Percentiles rank a stretch among this genome's conserved stretches.
phyloP scores from a whole-genome alignment of 2,797 vertebrate genomes.

The Muraenolepis orangiensis region DNA sequence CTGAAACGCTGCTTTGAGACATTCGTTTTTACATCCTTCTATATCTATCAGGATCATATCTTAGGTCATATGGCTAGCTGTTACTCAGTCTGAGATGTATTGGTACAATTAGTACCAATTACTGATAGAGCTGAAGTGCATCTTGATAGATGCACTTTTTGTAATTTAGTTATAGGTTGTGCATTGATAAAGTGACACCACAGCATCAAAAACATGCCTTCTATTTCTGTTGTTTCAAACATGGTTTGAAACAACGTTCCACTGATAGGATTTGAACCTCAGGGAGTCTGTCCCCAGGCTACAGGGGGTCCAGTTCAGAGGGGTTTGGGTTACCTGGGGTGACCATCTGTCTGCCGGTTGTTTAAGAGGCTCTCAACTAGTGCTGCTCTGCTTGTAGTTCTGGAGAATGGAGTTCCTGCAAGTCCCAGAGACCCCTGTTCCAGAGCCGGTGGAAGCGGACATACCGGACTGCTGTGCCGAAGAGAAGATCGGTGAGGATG shows the following conservation, averaged over 20 bases:
- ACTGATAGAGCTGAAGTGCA: too few relatives aligned
- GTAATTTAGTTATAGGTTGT: neutral
- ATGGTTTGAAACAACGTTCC: neutral
- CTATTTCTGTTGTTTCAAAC: neutral
- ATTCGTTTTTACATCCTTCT: neutral
- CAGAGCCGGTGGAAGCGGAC: conserved; percentile 84
- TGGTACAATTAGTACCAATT: neutral
- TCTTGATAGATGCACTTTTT: neutral
- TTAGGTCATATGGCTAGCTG: neutral
- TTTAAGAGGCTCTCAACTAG: neutral
- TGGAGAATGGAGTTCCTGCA: conserved; percentile 99
- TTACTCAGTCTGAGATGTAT: neutral
- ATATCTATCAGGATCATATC: neutral
- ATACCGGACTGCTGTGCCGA: conserved; percentile 87
- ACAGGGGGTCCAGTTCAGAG: too few relatives aligned
- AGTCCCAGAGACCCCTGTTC: conserved; percentile 96
- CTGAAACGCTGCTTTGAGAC: neutral
- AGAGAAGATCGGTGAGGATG: conserved; percentile 85
- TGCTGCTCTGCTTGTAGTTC: conserved; percentile 73
- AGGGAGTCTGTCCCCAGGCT: neutral
- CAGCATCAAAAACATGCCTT: neutral
- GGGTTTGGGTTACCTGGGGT: too few relatives aligned
- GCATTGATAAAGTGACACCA: neutral
- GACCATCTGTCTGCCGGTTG: neutral
- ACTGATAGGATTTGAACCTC: neutral